Percentiles rank a stretch among this genome's conserved stretches.
Conservation (phyloP, 2,113 vertebrate species). For the rabbit (Oryctolagus cuniculus) region mOryCun1.1 NC_091448.1:32561001-32561500, state of each 20-base stretch:
- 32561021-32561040: background rate
- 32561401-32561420: background rate
- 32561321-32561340: background rate
- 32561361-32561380: background rate
- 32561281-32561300: background rate
- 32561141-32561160: background rate
- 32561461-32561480: background rate
- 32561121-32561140: background rate
- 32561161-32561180: background rate
- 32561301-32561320: slow-evolving; percentile 22
- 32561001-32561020: background rate
- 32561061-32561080: background rate
- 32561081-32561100: background rate
- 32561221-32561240: background rate
- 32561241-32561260: background rate
- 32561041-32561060: background rate
- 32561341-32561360: background rate
- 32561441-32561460: background rate
- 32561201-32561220: background rate
- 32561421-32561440: no score
- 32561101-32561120: background rate
- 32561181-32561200: background rate
- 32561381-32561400: background rate
- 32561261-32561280: background rate
- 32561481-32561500: no score